Evolutionary conservation across 2,888 invertebrate genomes (phyloP).

Genomic region (Drosophila austrosaltans): DNA sequence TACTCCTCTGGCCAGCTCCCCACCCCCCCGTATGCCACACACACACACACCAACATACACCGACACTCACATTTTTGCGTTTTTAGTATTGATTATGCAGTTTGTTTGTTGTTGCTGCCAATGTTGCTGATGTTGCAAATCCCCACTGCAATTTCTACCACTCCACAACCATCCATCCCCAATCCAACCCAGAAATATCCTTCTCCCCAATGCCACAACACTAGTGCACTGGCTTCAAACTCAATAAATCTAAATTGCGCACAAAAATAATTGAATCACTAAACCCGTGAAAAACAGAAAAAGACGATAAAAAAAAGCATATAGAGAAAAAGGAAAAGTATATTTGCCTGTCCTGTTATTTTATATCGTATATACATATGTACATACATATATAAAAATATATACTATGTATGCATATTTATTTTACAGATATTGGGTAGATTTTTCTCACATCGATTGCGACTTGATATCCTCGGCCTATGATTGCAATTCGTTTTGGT

Average conservation of each 20-base stretch:
- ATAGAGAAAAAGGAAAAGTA: slow-evolving; percentile 21
- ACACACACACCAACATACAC: slow-evolving; percentile 12
- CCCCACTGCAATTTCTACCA: slow-evolving; percentile 48
- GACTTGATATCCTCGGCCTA: slow-evolving; percentile 44
- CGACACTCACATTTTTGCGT: slow-evolving; percentile 59
- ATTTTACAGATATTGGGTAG: slow-evolving; percentile 60
- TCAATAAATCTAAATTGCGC: slow-evolving; percentile 78
- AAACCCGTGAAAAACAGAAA: slow-evolving; percentile 55
- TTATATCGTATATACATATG: slow-evolving; percentile 10
- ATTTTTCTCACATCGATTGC: slow-evolving; percentile 65
- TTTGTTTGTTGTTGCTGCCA: slow-evolving; percentile 42
- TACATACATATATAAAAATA: slow-evolving; percentile 9
- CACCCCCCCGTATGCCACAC: slow-evolving; percentile 20
- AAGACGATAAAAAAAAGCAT: slow-evolving; percentile 25
- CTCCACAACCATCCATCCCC: not conserved
- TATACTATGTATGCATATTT: slow-evolving; percentile 20
- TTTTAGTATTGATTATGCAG: slow-evolving; percentile 75
- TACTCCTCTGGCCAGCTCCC: slow-evolving; percentile 59
- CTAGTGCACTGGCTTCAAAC: slow-evolving; percentile 47
- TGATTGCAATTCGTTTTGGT: not conserved
- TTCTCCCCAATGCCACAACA: slow-evolving; percentile 5
- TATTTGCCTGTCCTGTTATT: slow-evolving; percentile 49
- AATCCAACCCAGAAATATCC: slow-evolving; percentile 9
- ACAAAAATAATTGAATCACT: slow-evolving; percentile 79
- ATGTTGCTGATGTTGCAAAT: slow-evolving; percentile 69